Conservation (phyloP, 1,140 invertebrate species). For the Zeugodacus cucurbitae region DNA sequence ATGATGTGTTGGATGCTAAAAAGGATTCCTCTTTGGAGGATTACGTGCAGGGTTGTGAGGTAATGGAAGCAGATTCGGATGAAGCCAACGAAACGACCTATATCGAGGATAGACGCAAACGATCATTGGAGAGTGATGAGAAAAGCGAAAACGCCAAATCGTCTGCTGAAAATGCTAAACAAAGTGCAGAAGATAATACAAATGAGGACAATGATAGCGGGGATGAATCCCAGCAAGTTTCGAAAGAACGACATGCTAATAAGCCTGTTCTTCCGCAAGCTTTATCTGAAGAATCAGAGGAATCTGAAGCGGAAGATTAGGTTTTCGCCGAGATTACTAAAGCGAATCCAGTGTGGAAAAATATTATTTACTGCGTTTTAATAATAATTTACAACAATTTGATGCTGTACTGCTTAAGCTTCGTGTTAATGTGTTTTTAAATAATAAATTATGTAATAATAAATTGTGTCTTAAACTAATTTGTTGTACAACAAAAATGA, state of each 20-base stretch:
- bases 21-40: constrained; percentile 47
- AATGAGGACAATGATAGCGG: background rate
- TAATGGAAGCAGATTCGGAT: constrained; percentile 51
- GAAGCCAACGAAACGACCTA: constrained; percentile 56
- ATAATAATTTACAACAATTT: background rate
- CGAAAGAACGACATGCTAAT: background rate
- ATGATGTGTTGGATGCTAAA: background rate
- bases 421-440: background rate
- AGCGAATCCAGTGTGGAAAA: background rate
- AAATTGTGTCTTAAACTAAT: background rate
- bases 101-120: constrained; percentile 19
- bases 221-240: background rate
- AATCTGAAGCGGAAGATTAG: background rate
- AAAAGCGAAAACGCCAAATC: background rate
- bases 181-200: background rate
- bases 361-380: background rate
- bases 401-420: background rate
- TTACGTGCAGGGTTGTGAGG: constrained; percentile 57
- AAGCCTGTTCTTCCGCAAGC: background rate
- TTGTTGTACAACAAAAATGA: background rate
- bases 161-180: background rate
- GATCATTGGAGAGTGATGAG: constrained; percentile 2
- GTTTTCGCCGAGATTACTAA: background rate
- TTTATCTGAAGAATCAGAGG: background rate
- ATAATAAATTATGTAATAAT: constrained; percentile 7